These are phyloP conservation scores for Brachymystax lenok DNA, from an alignment of 2,797 vertebrate species.

Conservation along the genomic window DNA sequence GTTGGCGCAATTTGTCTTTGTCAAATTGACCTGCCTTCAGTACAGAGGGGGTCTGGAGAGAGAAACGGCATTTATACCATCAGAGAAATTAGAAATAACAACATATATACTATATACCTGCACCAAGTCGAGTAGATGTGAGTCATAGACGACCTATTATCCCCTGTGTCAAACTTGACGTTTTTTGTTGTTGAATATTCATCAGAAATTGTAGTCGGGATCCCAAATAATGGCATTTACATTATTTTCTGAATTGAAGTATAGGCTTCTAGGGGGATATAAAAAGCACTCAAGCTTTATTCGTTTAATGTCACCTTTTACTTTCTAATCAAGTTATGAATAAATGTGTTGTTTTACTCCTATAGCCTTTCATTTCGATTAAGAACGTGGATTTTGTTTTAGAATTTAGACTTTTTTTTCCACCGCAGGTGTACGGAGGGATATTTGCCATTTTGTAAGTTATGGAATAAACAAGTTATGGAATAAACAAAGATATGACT, in stretches of 20 bases:
- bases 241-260: background rate
- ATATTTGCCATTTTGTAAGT: background rate
- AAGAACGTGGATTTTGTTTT: background rate
- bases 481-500: background rate
- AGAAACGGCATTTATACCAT: constrained; percentile 10
- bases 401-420: background rate
- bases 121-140: background rate
- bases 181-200: background rate
- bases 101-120: background rate
- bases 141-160: background rate
- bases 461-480: background rate
- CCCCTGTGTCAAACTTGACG: background rate
- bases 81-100: background rate
- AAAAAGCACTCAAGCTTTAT: background rate
- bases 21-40: constrained; percentile 55
- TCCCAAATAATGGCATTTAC: too few relatives aligned
- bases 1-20: constrained; percentile 82
- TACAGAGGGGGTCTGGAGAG: background rate
- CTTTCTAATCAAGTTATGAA: background rate
- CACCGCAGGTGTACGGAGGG: background rate
- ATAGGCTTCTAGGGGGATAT: background rate
- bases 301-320: constrained; percentile 2
- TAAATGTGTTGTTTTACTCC: background rate
- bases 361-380: background rate
- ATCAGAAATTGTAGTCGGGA: background rate